These are phyloP conservation scores for Pyrrhosoma nymphula DNA, from an alignment of 2,888 invertebrate genomes.

Conservation along the genomic window DNA sequence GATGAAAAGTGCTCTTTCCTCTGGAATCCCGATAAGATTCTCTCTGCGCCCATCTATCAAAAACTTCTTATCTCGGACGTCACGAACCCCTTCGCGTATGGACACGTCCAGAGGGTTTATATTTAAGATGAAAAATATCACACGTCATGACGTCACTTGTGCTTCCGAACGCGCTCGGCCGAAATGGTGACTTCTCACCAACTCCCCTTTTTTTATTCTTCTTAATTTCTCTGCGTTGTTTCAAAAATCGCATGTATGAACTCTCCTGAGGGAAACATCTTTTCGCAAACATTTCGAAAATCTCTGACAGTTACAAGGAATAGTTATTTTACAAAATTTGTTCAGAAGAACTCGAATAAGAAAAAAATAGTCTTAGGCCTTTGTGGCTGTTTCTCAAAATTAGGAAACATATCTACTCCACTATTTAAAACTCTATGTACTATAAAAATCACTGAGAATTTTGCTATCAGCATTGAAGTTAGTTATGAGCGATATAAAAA, in stretches of 20 bases:
- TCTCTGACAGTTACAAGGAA: too few species aligned
- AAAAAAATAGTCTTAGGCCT: too few species aligned
- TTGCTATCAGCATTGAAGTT: too few species aligned
- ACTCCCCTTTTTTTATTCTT: not conserved
- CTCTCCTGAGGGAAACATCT: too few species aligned
- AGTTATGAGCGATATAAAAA: too few species aligned
- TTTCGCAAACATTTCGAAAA: too few species aligned
- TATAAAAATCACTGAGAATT: too few species aligned
- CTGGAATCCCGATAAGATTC: not conserved
- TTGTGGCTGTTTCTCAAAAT: too few species aligned
- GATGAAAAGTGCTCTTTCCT: not conserved
- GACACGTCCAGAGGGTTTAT: not conserved
- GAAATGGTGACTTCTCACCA: not conserved
- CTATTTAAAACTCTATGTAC: too few species aligned
- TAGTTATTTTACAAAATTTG: too few species aligned
- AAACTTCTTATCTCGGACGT: not conserved
- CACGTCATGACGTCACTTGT: not conserved
- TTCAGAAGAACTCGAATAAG: too few species aligned
- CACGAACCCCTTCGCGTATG: not conserved
- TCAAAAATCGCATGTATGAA: not conserved
- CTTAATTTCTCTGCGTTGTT: not conserved
- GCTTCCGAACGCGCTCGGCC: not conserved
- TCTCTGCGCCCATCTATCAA: not conserved
- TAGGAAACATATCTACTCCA: too few species aligned
- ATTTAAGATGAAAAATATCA: not conserved